Conservation (phyloP, 2,113 vertebrate species). For the Corydoras sp. region DNA sequence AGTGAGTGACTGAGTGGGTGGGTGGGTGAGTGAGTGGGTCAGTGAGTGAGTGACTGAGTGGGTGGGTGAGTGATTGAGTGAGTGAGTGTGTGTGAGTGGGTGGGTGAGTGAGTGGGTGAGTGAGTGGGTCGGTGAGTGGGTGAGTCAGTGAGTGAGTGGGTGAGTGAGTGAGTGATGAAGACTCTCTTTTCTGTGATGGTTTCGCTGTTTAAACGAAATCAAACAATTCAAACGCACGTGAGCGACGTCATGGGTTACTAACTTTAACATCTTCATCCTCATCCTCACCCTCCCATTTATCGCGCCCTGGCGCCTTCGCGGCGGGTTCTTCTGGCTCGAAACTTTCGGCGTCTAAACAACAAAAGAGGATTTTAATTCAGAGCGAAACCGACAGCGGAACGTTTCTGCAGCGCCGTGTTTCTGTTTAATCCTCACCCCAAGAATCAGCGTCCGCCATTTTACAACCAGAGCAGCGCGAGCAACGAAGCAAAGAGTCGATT, state of each 20-base stretch:
- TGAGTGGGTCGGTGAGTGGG: too few relatives aligned
- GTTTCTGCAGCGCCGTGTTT: background rate
- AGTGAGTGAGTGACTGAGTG: too few relatives aligned
- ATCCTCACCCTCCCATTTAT: conserved; percentile 79
- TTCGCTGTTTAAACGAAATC: background rate
- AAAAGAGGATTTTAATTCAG: background rate
- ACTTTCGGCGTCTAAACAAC: conserved; percentile 62
- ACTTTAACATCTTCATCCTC: conserved; percentile 80
- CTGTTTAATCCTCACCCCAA: conserved; percentile 61
- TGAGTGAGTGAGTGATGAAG: background rate
- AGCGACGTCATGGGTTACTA: conserved; percentile 17
- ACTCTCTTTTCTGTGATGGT: background rate
- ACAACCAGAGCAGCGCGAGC: background rate
- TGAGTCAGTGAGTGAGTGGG: too few relatives aligned
- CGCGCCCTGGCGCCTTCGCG: conserved; percentile 48
- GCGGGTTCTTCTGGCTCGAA: conserved; percentile 63
- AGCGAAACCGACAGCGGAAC: background rate
- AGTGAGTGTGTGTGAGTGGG: background rate
- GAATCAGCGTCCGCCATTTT: conserved; percentile 67
- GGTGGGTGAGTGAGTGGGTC: too few relatives aligned
- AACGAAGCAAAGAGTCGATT: background rate
- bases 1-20: too few relatives aligned
- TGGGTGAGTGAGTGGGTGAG: too few relatives aligned
- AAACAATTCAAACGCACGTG: background rate
- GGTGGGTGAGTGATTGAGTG: too few relatives aligned